phyloP scores from a whole-genome alignment of 2,888 invertebrate species.

The Gortyna flavago region DNA sequence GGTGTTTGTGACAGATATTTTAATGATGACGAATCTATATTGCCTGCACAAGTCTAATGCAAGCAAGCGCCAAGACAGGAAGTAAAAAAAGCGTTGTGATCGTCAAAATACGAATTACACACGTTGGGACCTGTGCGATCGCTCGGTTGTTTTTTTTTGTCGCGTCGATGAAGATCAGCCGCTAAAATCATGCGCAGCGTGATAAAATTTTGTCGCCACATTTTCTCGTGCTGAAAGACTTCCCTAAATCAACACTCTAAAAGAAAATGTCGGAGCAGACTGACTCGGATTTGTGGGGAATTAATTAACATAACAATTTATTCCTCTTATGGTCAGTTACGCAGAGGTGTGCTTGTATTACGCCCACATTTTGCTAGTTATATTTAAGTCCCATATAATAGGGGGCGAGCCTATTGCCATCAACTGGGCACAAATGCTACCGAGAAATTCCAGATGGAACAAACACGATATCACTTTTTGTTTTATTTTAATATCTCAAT shows the following conservation, averaged over 20 bases:
- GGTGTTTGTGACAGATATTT: conserved; percentile 5
- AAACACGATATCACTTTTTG: background rate
- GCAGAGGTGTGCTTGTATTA: background rate
- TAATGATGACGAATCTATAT: conserved; percentile 19
- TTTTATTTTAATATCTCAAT: too few relatives aligned
- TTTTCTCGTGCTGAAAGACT: conserved; percentile 4
- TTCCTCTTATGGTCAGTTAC: background rate
- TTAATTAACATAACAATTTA: background rate
- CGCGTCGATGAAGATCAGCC: background rate
- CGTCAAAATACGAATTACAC: conserved; percentile 13
- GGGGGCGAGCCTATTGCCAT: background rate
- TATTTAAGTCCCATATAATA: background rate
- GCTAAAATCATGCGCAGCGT: background rate
- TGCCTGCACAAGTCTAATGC: conserved; percentile 10
- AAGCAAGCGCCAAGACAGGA: conserved; percentile 11
- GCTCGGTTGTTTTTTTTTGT: conserved; percentile 13
- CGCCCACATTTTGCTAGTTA: background rate
- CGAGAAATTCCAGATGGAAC: background rate
- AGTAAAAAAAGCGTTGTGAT: conserved; percentile 31
- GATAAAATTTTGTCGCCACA: background rate
- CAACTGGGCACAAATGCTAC: background rate
- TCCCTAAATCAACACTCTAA: too few relatives aligned
- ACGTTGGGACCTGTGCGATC: conserved; percentile 23
- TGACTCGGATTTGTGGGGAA: background rate
- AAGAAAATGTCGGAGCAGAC: background rate